These are phyloP conservation scores for Galaxias olidus DNA, from an alignment of 2,797 vertebrate genomes.

Conservation along the genomic window DNA sequence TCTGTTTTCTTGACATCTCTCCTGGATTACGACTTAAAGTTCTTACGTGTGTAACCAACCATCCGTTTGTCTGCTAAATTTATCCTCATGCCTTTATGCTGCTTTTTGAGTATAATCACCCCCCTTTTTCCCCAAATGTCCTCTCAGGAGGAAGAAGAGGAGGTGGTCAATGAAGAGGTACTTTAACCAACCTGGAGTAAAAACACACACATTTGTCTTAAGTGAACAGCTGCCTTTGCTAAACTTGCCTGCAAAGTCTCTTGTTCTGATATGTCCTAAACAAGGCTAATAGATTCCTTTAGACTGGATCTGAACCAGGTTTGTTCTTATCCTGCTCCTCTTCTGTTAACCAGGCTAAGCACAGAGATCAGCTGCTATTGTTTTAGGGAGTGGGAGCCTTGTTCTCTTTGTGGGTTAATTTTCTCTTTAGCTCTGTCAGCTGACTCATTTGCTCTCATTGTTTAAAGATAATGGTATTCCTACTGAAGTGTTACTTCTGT, in stretches of 20 bases:
- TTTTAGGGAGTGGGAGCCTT: conserved; percentile 6
- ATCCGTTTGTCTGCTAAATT: background rate
- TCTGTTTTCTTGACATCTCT: conserved; percentile 7
- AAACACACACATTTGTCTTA: conserved; percentile 6
- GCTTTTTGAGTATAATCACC: conserved; percentile 22
- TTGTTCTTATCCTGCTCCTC: too few relatives aligned
- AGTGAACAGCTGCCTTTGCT: conserved; percentile 23
- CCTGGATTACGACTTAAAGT: conserved; percentile 11
- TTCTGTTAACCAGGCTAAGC: background rate
- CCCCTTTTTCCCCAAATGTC: conserved; percentile 30
- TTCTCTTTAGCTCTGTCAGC: background rate
- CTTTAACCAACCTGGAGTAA: conserved; percentile 9
- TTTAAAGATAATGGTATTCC: too few relatives aligned
- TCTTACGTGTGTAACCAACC: conserved; percentile 20
- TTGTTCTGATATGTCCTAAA: conserved; percentile 1
- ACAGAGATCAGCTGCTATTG: background rate
- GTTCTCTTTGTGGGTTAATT: too few relatives aligned
- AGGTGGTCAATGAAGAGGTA: conserved; percentile 62
- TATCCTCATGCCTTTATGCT: background rate
- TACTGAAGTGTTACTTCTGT: background rate
- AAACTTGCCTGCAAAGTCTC: conserved; percentile 18
- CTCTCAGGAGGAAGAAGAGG: conserved; percentile 57
- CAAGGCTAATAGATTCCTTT: too few relatives aligned
- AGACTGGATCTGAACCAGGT: conserved; percentile 8
- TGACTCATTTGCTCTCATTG: conserved; percentile 5